Evolutionary conservation across 2,113 vertebrate genomes (phyloP).

Genomic region (Epinephelus lanceolatus): DNA sequence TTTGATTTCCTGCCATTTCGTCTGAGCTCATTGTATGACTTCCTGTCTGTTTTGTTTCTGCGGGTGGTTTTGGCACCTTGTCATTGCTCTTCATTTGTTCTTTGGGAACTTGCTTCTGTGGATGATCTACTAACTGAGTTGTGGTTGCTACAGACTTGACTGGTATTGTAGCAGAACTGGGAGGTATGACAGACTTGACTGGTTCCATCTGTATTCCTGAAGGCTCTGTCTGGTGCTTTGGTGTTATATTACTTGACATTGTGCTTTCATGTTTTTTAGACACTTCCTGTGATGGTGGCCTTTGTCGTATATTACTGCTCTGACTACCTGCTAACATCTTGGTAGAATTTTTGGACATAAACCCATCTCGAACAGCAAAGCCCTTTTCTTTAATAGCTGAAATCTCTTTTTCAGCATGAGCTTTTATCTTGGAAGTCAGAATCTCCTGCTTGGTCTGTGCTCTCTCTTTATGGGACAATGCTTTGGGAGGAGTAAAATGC

Average conservation of each 20-base stretch:
- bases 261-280: conserved; percentile 58
- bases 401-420: conserved; percentile 87
- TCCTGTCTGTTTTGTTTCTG: conserved; percentile 16
- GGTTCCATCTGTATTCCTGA: conserved; percentile 34
- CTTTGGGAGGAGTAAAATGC: conserved; percentile 42
- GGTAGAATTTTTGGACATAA: conserved; percentile 66
- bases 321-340: conserved; percentile 58
- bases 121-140: conserved; percentile 8
- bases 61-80: neutral
- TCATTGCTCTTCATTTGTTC: conserved; percentile 18
- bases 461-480: conserved; percentile 76
- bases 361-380: conserved; percentile 70
- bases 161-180: conserved; percentile 27
- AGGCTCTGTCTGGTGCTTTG: conserved; percentile 44
- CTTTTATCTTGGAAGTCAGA: conserved; percentile 86
- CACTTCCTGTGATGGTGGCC: conserved; percentile 55
- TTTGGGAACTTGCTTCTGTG: conserved; percentile 37
- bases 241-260: conserved; percentile 27
- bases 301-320: conserved; percentile 58
- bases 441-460: conserved; percentile 85
- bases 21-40: neutral
- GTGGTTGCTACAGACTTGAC: conserved; percentile 22
- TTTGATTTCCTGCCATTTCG: conserved; percentile 24
- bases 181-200: conserved; percentile 21
- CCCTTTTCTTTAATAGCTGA: conserved; percentile 86